Evolutionary conservation across 2,888 invertebrate species (phyloP).

Genomic region (Macaria liturata): DNA sequence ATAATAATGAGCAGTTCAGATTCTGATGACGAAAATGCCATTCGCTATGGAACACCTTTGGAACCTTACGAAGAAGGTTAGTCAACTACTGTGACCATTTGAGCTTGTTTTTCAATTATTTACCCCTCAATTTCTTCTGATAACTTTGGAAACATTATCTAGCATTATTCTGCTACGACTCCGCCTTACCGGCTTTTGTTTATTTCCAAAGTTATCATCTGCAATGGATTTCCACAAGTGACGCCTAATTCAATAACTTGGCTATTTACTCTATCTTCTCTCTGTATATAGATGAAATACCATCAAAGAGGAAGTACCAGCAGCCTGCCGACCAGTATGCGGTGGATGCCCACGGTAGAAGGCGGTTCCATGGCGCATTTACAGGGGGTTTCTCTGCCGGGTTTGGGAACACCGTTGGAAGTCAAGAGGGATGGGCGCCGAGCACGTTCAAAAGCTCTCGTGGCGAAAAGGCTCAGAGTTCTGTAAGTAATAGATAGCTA

Average conservation of each 20-base stretch:
- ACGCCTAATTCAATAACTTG: not conserved
- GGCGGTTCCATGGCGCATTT: constrained; percentile 99
- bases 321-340: constrained; percentile 92
- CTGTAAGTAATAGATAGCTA: constrained; percentile 49
- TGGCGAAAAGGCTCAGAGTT: constrained; percentile 77
- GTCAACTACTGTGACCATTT: constrained; percentile 1
- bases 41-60: constrained; percentile 91
- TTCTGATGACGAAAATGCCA: constrained; percentile 86
- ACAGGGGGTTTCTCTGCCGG: constrained; percentile 99
- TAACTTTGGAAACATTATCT: too few relatives aligned
- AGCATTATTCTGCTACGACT: too few relatives aligned
- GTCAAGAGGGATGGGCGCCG: constrained; percentile 97
- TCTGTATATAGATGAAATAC: constrained; percentile 86
- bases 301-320: constrained; percentile 90
- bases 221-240: too few relatives aligned
- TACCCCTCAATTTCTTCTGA: too few relatives aligned
- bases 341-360: constrained; percentile 93
- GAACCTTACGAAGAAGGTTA: constrained; percentile 93
- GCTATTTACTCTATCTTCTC: not conserved
- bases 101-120: too few relatives aligned
- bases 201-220: too few relatives aligned
- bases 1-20: constrained; percentile 62
- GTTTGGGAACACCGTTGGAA: constrained; percentile 98
- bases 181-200: too few relatives aligned
- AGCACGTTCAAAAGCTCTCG: constrained; percentile 95